These are phyloP conservation scores for Rhyzopertha dominica DNA, from an alignment of 1,140 invertebrate genomes.

Conservation along the genomic window DNA sequence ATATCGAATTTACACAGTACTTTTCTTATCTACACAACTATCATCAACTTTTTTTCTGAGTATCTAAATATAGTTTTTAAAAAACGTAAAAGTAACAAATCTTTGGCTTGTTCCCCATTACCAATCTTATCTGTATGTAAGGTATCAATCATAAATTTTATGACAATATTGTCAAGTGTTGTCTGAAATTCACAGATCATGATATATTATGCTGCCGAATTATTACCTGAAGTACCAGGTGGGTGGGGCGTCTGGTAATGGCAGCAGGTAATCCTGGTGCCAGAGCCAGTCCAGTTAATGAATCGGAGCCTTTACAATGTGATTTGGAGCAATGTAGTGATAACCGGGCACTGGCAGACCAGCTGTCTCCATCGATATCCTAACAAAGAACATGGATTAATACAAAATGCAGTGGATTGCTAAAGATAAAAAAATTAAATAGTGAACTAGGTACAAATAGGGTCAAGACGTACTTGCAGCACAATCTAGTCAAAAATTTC, in stretches of 20 bases:
- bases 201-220: slow-evolving; percentile 25
- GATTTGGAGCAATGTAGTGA: slow-evolving; percentile 86
- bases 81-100: slow-evolving; percentile 59
- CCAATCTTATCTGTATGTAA: slow-evolving; percentile 39
- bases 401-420: background rate
- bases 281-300: slow-evolving; percentile 55
- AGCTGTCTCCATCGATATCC: slow-evolving; percentile 90
- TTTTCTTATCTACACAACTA: slow-evolving; percentile 21
- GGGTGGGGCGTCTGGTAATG: slow-evolving; percentile 28
- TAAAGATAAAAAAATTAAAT: too few relatives aligned
- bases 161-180: slow-evolving; percentile 23
- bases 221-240: slow-evolving; percentile 40
- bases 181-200: slow-evolving; percentile 25
- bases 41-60: slow-evolving; percentile 27
- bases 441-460: too few relatives aligned
- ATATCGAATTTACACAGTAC: too few relatives aligned
- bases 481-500: too few relatives aligned
- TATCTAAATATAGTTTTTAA: slow-evolving; percentile 35
- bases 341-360: slow-evolving; percentile 82
- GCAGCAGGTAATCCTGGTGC: slow-evolving; percentile 32
- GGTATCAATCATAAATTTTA: slow-evolving; percentile 24
- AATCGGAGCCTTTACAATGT: slow-evolving; percentile 86
- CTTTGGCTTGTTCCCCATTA: slow-evolving; percentile 59
- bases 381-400: slow-evolving; percentile 51
- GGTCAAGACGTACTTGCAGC: too few relatives aligned